Base-by-base conservation (phyloP, 2,888 invertebrate genomes). In the Holacanthella duospinosa region DNA sequence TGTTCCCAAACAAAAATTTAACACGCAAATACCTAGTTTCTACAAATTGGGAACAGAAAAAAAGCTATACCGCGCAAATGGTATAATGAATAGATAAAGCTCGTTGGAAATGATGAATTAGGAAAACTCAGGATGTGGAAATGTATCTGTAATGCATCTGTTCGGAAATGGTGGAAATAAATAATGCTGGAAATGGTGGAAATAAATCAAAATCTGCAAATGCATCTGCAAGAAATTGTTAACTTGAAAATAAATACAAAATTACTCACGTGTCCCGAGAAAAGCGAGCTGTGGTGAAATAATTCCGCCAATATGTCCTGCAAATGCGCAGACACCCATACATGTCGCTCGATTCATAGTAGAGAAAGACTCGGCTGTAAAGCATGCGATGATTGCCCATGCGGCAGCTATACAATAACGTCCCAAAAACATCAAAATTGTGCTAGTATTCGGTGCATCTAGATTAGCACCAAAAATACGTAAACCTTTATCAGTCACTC, bases 221-320 rank as follows among this genome's bases (percentile, higher is more conserved):
- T n/a, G n/a, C n/a, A n/a, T n/a, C n/a, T n/a, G n/a, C n/a, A n/a
- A n/a, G n/a, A n/a, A n/a, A n/a, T n/a, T n/a, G n/a, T n/a, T n/a
- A 16, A 60, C 63, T 63, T 29, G 6, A 28, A 56, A 59, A 64
- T 21, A 26, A n/a, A 43, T 26, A 43, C 29, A 48, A 55, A 59
- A 44, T 29, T 27, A 16, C 56, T 66, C 62, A 71, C 69, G 54
- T 65, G 67, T 68, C 62, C 67, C 67, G 19, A 68, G 54, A 55
- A 61, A 68, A 3, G 64, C 61, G 44, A 68, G 57, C 57, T 71
- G 69, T 1, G 71, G 68, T 26, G 69, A 66, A 3, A 68, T 4
- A 19, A 69, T 65, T 53, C 69, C 71, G 4, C 69, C 71, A n/a
- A 68, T 55, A 43, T 67, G 64, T 25, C 66, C 68, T 24, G 66